These are phyloP conservation scores for Henricia sp. DNA, from an alignment of 53 echinoderm and acorn worm genomes.

Conservation along the genomic window DNA sequence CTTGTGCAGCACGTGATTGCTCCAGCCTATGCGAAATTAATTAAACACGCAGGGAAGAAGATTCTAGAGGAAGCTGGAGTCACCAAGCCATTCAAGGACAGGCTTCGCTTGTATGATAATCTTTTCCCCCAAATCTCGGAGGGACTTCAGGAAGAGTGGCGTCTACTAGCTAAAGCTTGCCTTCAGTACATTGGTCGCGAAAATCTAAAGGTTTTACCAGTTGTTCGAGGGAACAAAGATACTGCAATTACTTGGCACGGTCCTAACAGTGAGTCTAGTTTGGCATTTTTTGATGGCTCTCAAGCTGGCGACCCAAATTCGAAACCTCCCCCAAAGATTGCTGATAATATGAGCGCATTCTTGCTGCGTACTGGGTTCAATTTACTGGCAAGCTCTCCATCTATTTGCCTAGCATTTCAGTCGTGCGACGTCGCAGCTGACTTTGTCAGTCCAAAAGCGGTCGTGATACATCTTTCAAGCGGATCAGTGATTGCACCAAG, in stretches of 20 bases:
- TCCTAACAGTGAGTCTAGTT: conserved; percentile 40
- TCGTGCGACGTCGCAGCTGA: conserved; percentile 16
- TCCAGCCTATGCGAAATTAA: conserved; percentile 68
- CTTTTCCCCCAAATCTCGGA: conserved; percentile 42
- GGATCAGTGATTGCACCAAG: background rate
- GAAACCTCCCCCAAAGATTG: background rate
- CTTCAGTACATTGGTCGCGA: conserved; percentile 18
- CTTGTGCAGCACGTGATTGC: conserved; percentile 62
- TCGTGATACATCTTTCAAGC: conserved; percentile 30
- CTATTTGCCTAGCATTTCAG: conserved; percentile 27
- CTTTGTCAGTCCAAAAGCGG: conserved; percentile 35
- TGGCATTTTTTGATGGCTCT: conserved; percentile 42
- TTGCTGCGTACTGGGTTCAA: conserved; percentile 37
- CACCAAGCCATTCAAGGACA: background rate
- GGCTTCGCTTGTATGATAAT: conserved; percentile 7
- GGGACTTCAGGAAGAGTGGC: conserved; percentile 19
- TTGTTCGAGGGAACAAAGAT: background rate
- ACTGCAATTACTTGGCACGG: conserved; percentile 48
- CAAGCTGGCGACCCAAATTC: background rate
- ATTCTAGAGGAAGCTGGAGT: background rate
- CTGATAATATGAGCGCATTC: background rate
- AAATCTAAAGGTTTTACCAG: conserved; percentile 47
- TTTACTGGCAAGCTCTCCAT: conserved; percentile 1
- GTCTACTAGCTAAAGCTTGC: conserved; percentile 29
- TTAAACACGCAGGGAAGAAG: conserved; percentile 4